Evolutionary conservation across 2,113 vertebrate species (phyloP).

Genomic region (Poecile atricapillus): DNA sequence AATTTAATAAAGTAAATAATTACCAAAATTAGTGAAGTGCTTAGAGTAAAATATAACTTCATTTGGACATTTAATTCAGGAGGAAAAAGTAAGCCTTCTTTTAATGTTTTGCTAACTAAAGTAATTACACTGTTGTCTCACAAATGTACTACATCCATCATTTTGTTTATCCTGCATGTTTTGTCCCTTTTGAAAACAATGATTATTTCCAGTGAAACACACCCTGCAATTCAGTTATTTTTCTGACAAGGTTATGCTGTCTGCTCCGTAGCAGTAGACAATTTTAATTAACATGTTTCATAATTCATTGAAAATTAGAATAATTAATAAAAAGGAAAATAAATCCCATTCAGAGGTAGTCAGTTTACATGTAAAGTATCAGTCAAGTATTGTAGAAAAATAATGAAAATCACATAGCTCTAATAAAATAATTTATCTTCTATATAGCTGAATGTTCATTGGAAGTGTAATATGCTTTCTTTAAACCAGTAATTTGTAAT

Average conservation of each 20-base stretch:
- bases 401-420: background rate
- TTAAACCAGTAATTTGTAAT: background rate
- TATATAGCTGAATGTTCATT: background rate
- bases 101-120: slow-evolving; percentile 27
- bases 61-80: background rate
- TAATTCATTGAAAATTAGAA: background rate
- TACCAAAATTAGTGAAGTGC: slow-evolving; percentile 14
- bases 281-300: slow-evolving; percentile 55
- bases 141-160: slow-evolving; percentile 47
- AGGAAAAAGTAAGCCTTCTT: slow-evolving; percentile 8
- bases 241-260: slow-evolving; percentile 48
- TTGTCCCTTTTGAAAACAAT: slow-evolving; percentile 26
- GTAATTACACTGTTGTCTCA: slow-evolving; percentile 24
- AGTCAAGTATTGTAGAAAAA: background rate
- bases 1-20: slow-evolving; percentile 24
- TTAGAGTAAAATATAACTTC: background rate
- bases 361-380: background rate
- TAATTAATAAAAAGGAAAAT: background rate
- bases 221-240: slow-evolving; percentile 51
- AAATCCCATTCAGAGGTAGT: background rate
- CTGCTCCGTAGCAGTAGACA: slow-evolving; percentile 30
- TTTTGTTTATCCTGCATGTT: slow-evolving; percentile 10
- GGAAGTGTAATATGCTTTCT: background rate
- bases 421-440: background rate
- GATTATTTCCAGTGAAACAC: slow-evolving; percentile 32